phyloP scores from a whole-genome alignment of 2,888 invertebrate species.

The Dicroscelio sp. region DNA sequence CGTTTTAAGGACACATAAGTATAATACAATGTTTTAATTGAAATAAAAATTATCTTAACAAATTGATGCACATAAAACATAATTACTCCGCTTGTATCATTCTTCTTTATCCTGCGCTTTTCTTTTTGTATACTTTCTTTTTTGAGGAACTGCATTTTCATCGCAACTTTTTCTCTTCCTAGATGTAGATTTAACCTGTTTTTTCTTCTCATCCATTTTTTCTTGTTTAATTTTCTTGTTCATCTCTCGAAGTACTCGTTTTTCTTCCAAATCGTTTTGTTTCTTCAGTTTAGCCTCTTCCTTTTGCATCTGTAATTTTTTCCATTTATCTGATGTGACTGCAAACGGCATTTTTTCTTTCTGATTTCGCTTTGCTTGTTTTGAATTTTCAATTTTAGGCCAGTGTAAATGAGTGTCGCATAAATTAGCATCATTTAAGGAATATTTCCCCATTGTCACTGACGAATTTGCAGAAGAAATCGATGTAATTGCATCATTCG shows the following conservation, averaged over 20 bases:
- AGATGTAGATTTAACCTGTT: conserved; percentile 2
- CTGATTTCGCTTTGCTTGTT: background rate
- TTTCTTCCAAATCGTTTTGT: conserved; percentile 36
- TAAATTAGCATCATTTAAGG: background rate
- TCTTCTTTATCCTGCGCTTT: background rate
- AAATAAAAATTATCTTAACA: background rate
- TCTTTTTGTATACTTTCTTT: conserved; percentile 1
- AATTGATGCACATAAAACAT: background rate
- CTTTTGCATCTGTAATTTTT: conserved; percentile 33
- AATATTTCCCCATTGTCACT: background rate
- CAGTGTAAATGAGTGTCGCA: conserved; percentile 31
- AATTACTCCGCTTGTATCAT: background rate
- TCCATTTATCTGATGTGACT: conserved; percentile 11
- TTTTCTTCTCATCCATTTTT: conserved; percentile 11
- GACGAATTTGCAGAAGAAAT: background rate
- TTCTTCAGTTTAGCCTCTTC: conserved; percentile 23
- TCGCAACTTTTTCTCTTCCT: background rate
- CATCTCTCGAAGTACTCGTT: conserved; percentile 23
- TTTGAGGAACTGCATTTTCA: conserved; percentile 11
- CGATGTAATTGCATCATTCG: background rate
- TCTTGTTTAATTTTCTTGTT: conserved; percentile 43
- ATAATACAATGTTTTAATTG: background rate
- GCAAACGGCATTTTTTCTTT: conserved; percentile 42
- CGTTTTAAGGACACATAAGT: background rate
- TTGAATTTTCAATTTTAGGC: conserved; percentile 37